Conservation (phyloP, 2,113 vertebrate genomes). For the Formicarius rufipectus region DNA sequence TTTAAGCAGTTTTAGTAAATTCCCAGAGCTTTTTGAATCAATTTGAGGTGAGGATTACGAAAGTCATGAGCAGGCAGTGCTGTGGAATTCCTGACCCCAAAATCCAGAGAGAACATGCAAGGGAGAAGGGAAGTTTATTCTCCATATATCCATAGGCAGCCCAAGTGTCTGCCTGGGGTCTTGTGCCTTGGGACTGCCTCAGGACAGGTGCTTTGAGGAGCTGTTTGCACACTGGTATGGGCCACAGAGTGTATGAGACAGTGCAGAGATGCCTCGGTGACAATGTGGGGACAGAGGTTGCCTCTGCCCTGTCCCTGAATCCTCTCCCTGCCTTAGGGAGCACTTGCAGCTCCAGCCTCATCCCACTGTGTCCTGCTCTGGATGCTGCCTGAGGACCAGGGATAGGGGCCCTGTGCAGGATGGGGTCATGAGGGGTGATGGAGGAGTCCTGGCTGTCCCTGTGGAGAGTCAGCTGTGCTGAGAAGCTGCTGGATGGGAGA, state of each 20-base stretch:
- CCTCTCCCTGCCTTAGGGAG: not conserved
- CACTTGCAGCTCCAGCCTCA: rapidly evolving
- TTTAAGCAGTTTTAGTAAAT: not conserved
- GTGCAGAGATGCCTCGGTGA: not conserved
- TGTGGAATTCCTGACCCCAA: not conserved
- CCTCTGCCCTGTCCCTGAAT: not conserved
- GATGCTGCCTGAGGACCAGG: not conserved
- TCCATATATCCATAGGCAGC: not conserved
- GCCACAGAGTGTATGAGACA: not conserved
- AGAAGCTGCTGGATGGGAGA: not conserved
- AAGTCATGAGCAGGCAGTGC: not conserved
- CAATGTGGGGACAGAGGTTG: not conserved
- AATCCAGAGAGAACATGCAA: not conserved
- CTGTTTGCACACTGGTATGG: not conserved
- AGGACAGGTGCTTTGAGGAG: not conserved
- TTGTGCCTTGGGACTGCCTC: not conserved
- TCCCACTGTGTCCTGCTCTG: rapidly evolving
- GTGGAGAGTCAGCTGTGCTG: not conserved
- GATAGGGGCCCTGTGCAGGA: not conserved
- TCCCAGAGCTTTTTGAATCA: not conserved
- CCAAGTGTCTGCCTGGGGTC: not conserved
- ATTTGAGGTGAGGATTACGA: not conserved
- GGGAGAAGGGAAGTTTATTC: not conserved
- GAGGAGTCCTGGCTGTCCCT: not conserved
- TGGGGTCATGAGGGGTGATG: not conserved